phyloP scores from a whole-genome alignment of 2,797 vertebrate species.

The Steatocranus sp. region DNA sequence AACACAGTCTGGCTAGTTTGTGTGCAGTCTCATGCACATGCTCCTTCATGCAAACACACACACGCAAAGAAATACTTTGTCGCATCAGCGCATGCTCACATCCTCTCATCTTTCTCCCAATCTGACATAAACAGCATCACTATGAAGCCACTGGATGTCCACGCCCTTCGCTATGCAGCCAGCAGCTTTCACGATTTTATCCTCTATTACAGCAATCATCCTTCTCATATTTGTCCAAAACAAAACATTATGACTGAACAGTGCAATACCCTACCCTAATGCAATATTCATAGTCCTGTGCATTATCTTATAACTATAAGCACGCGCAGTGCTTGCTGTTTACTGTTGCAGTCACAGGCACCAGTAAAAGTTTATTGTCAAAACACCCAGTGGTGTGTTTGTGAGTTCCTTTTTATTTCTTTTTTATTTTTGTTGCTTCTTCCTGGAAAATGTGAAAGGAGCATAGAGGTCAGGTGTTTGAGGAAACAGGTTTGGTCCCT shows the following conservation, averaged over 20 bases:
- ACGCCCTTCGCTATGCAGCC: background rate
- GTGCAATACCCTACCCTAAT: constrained; percentile 9
- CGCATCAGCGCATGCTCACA: constrained; percentile 10
- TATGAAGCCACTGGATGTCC: background rate
- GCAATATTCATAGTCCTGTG: constrained; percentile 25
- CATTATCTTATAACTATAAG: constrained; percentile 12
- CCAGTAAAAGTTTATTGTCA: background rate
- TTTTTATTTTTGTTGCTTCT: background rate
- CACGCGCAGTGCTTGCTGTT: background rate
- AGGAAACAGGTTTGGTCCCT: background rate
- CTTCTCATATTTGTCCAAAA: background rate
- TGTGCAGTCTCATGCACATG: background rate
- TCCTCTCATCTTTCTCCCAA: constrained; percentile 1
- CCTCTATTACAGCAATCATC: background rate
- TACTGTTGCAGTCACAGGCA: background rate
- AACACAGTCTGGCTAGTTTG: constrained; percentile 48
- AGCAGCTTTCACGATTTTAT: background rate
- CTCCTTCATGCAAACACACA: constrained; percentile 3
- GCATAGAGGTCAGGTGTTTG: background rate
- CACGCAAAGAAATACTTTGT: background rate
- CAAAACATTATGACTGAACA: background rate
- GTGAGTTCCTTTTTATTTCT: background rate
- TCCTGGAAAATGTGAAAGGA: background rate
- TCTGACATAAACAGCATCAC: constrained; percentile 19
- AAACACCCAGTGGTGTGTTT: background rate